These are phyloP conservation scores for Acrobasis consociella DNA, from an alignment of 2,888 invertebrate species.

Conservation along the genomic window DNA sequence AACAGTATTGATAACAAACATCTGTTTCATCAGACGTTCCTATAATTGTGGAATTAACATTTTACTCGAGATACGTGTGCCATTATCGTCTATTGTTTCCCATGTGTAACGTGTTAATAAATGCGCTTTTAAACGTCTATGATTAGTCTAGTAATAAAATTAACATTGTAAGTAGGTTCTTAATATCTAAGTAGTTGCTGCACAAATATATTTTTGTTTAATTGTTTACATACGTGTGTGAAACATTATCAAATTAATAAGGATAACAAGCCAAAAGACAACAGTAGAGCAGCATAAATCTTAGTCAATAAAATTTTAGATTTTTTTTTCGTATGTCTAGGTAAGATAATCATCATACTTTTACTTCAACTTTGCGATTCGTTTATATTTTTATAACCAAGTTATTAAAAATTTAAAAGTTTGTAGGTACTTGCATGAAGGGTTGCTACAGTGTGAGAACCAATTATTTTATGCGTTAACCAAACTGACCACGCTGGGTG, in stretches of 20 bases:
- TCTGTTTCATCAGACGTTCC: slow-evolving; percentile 24
- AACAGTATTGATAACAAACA: slow-evolving; percentile 33
- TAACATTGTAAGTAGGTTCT: not conserved
- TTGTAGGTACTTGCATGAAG: slow-evolving; percentile 23
- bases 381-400: not conserved
- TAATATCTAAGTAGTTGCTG: too few species aligned
- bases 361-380: not conserved
- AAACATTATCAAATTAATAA: too few species aligned
- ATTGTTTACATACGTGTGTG: too few species aligned
- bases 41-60: slow-evolving; percentile 13
- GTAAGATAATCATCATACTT: not conserved
- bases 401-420: slow-evolving; percentile 6
- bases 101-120: not conserved
- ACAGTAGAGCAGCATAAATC: not conserved
- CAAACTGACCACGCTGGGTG: slow-evolving; percentile 50
- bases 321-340: too few species aligned
- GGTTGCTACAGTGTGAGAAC: slow-evolving; percentile 45
- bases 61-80: slow-evolving; percentile 3
- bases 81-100: slow-evolving; percentile 9
- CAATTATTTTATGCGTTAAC: slow-evolving; percentile 45
- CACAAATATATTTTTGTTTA: too few species aligned
- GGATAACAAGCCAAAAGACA: too few species aligned
- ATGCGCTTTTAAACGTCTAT: not conserved
- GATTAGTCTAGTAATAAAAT: not conserved
- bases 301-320: too few species aligned